Evolutionary conservation across 2,113 vertebrate genomes (phyloP), one percentile per base, ranked within the genome.

Genomic region (Anseranas semipalmata): DNA sequence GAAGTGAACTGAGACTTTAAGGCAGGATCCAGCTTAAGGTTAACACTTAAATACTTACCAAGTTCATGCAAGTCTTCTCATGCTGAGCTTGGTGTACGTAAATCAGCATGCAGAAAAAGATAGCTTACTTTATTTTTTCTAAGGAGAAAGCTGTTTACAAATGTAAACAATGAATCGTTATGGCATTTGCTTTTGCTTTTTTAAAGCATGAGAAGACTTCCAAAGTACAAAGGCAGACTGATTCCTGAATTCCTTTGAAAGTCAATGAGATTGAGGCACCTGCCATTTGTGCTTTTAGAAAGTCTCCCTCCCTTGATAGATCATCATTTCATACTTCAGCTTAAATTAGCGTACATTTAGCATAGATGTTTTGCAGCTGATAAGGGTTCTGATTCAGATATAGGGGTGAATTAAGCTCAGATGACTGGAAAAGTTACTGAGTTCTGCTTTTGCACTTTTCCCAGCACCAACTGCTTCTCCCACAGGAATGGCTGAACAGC

Each of bases 121-220:
- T 56, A 92, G 55, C 48, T 77, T 55, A 50, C 7, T 66, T 2
- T 70, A 30, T 20, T 86, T 81, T 77, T 83, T 68, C 55, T 46
- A 15, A 58, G 60, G 35, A 86, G 68, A 80, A 93, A 45, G 27
- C 43, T 85, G 56, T 68, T 95, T 87, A 84, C 52, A 41, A 67
- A n/a, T 60, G 75, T 81, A 93, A 95, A 86, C 46, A 84, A 78
- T 63, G 53, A 94, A 88, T 50, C 19, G 4, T 70, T 55, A 37
- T 0, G 2, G 37, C 35, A 67, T 75, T 92, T 71, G 59, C 21
- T 86, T 77, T 67, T 62, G 14, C 18, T 37, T 19, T 76, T 56
- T 80, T 56, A 78, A 84, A 90, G 72, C 62, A 33, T 12, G 33
- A 91, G 94, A 85, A 85, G 74, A 72, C 50, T 91, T 95, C 81